Percentiles rank a stretch among this genome's conserved stretches.
These are phyloP conservation scores for Xestia xanthographa DNA, from an alignment of 2,888 invertebrate genomes.

Conservation along the genomic window DNA sequence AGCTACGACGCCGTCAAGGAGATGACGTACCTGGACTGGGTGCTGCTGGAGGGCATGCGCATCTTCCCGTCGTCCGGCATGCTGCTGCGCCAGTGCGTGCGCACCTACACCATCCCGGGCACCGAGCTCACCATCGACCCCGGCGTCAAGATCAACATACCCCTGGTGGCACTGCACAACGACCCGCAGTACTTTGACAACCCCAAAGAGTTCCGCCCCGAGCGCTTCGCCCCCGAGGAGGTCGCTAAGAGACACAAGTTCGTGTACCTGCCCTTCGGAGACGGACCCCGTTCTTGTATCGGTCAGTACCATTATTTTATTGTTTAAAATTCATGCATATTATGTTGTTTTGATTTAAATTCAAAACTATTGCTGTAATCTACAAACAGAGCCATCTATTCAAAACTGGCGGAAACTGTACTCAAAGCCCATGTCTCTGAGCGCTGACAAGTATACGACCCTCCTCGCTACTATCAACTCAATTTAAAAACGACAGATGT, in stretches of 20 bases:
- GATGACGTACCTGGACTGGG: constrained; percentile 81
- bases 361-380: not conserved
- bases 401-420: not conserved
- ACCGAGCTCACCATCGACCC: constrained; percentile 73
- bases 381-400: constrained; percentile 44
- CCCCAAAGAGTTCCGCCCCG: constrained; percentile 78
- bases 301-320: constrained; percentile 69
- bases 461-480: not conserved
- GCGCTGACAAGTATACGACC: not conserved
- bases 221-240: constrained; percentile 74
- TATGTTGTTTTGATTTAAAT: not conserved
- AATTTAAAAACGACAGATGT: constrained; percentile 9
- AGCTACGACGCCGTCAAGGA: constrained; percentile 81
- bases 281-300: constrained; percentile 80
- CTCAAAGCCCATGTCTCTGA: not conserved
- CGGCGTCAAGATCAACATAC: constrained; percentile 66
- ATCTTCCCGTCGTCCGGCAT: constrained; percentile 77
- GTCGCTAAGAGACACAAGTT: constrained; percentile 70
- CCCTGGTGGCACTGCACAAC: constrained; percentile 78
- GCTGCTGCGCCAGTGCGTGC: constrained; percentile 70
- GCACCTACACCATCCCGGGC: constrained; percentile 72
- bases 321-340: not conserved
- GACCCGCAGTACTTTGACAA: constrained; percentile 79
- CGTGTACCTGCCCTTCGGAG: constrained; percentile 79
- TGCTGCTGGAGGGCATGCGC: constrained; percentile 79